phyloP scores from a whole-genome alignment of 2,113 vertebrate genomes.

The Hippocampus mohnikei region DNA sequence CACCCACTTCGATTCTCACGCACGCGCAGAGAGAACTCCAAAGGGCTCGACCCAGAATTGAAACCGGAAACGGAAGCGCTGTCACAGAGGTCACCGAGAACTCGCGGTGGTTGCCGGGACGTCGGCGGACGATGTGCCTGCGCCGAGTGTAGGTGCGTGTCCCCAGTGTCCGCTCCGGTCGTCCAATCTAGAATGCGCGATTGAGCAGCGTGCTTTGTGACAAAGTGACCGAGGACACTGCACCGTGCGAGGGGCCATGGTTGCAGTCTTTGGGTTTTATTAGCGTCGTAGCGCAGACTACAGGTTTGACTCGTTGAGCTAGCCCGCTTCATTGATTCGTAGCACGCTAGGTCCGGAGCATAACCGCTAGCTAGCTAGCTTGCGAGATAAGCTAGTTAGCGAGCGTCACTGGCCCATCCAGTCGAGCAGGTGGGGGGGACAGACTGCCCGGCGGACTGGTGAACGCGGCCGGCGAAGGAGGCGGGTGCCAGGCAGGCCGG shows the following conservation, averaged over 20 bases:
- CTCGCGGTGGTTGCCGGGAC: constrained; percentile 74
- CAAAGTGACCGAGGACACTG: constrained; percentile 34
- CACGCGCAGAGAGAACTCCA: not conserved
- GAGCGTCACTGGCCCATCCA: constrained; percentile 37
- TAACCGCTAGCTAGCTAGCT: constrained; percentile 47
- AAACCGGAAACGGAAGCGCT: constrained; percentile 61
- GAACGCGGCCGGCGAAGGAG: constrained; percentile 34
- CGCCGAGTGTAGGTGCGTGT: constrained; percentile 72
- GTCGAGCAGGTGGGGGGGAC: constrained; percentile 4
- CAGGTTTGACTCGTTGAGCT: constrained; percentile 60
- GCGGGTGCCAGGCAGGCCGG: constrained; percentile 50
- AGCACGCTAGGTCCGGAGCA: constrained; percentile 61
- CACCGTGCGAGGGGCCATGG: constrained; percentile 36
- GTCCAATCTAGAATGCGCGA: constrained; percentile 66
- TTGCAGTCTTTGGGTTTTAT: constrained; percentile 28
- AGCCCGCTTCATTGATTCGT: constrained; percentile 60
- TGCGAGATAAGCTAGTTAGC: constrained; percentile 30
- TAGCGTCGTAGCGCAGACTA: constrained; percentile 19
- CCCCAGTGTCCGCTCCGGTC: constrained; percentile 78
- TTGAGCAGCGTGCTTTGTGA: constrained; percentile 30
- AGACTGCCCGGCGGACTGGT: constrained; percentile 44
- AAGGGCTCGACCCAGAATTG: not conserved
- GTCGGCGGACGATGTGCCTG: constrained; percentile 71
- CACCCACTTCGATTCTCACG: no score
- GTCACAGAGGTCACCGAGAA: constrained; percentile 64